phyloP scores from a whole-genome alignment of 2,888 invertebrate species.

The Drosophila villosipedis region DNA sequence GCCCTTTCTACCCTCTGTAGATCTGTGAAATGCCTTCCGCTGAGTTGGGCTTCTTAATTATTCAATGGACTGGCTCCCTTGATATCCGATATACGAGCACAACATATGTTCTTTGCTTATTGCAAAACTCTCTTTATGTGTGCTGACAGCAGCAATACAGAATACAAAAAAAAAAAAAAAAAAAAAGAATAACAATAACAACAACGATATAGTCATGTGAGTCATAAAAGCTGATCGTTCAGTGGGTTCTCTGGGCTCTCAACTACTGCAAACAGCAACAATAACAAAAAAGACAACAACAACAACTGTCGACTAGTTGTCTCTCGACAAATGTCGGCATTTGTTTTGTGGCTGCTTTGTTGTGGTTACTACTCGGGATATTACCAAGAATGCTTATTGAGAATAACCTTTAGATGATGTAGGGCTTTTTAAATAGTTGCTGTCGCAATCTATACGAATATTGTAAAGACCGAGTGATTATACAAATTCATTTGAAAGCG shows the following conservation, averaged over 20 bases:
- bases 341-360: conserved; percentile 40
- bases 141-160: conserved; percentile 55
- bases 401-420: conserved; percentile 49
- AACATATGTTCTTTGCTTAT: conserved; percentile 54
- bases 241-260: conserved; percentile 23
- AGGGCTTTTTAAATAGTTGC: conserved; percentile 54
- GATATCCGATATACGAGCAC: conserved; percentile 45
- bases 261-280: background rate
- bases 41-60: conserved; percentile 61
- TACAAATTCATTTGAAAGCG: conserved; percentile 26
- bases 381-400: conserved; percentile 43
- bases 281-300: too few relatives aligned
- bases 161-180: conserved; percentile 16
- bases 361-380: conserved; percentile 36
- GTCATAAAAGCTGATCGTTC: conserved; percentile 62
- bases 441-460: conserved; percentile 9
- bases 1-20: background rate
- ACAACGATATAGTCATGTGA: conserved; percentile 37
- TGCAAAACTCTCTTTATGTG: conserved; percentile 61
- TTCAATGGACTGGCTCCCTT: conserved; percentile 57
- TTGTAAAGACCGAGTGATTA: conserved; percentile 10
- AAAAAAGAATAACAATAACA: conserved; percentile 30
- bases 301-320: conserved; percentile 3
- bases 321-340: conserved; percentile 31
- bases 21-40: conserved; percentile 51